Evolutionary conservation across 2,113 vertebrate genomes (phyloP).

Genomic region (Salvelinus fontinalis): DNA sequence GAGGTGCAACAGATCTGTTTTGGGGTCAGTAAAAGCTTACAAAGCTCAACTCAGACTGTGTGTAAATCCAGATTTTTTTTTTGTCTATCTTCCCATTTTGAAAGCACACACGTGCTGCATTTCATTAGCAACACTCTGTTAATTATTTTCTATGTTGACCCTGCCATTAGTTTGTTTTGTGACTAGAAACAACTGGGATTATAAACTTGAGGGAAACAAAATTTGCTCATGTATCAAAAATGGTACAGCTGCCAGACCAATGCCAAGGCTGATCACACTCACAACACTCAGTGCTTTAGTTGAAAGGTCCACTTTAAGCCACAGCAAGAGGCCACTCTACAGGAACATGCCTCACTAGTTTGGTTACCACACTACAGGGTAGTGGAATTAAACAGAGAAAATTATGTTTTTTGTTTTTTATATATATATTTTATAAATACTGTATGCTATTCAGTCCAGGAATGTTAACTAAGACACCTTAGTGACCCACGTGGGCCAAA

Average conservation of each 20-base stretch:
- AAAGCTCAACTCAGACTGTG: constrained; percentile 8
- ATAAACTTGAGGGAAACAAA: constrained; percentile 46
- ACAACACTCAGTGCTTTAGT: constrained; percentile 22
- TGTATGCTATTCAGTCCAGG: no score
- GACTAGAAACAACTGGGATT: constrained; percentile 49
- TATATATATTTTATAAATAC: no score
- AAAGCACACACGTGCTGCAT: not conserved
- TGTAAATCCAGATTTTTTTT: not conserved
- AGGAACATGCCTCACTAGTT: no score
- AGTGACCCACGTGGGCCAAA: no score
- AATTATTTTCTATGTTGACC: constrained; percentile 52
- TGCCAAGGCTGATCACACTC: not conserved
- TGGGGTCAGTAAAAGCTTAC: constrained; percentile 6
- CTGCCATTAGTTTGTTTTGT: constrained; percentile 37
- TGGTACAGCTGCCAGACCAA: constrained; percentile 24
- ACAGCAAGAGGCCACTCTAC: not conserved
- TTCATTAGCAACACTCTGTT: constrained; percentile 44
- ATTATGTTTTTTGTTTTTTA: no score
- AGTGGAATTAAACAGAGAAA: no score
- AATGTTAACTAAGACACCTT: no score
- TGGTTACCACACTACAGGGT: no score
- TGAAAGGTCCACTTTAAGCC: constrained; percentile 8
- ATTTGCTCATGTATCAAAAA: constrained; percentile 36
- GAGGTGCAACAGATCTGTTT: constrained; percentile 16
- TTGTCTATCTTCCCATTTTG: not conserved